Percentiles rank a stretch among this genome's conserved stretches.
These are phyloP conservation scores for Drosophila mojavensis DNA, from an alignment of 1,140 invertebrate species.

Conservation along the genomic window DNA sequence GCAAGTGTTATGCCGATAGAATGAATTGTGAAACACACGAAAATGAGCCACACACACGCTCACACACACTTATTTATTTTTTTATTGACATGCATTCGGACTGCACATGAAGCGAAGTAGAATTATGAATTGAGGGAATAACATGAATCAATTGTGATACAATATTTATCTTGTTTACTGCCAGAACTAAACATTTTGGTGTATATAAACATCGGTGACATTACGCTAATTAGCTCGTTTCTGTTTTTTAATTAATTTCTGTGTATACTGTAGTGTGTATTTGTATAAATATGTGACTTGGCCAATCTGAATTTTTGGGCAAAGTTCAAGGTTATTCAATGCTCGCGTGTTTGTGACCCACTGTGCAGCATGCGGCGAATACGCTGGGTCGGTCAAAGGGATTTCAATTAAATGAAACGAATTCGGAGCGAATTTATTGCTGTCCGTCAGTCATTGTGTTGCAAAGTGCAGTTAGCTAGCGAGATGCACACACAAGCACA, in stretches of 20 bases:
- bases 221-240: not conserved
- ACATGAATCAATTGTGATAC: slow-evolving; percentile 10
- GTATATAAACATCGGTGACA: too few species aligned
- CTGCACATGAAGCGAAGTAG: not conserved
- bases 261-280: not conserved
- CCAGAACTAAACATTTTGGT: too few species aligned
- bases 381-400: slow-evolving; percentile 44
- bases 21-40: slow-evolving; percentile 7
- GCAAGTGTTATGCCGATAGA: slow-evolving; percentile 10
- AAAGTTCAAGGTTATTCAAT: slow-evolving; percentile 15
- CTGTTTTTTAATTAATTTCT: not conserved
- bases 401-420: slow-evolving; percentile 70
- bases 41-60: not conserved
- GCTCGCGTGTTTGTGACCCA: slow-evolving; percentile 8
- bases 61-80: not conserved
- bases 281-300: not conserved
- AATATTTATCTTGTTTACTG: slow-evolving; percentile 12
- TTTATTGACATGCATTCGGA: slow-evolving; percentile 7
- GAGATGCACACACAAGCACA: slow-evolving; percentile 8
- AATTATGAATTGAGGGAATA: slow-evolving; percentile 4
- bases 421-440: slow-evolving; percentile 61
- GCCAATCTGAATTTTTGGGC: not conserved
- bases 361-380: slow-evolving; percentile 33
- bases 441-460: slow-evolving; percentile 27
- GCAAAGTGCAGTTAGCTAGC: slow-evolving; percentile 30